Base-by-base conservation (phyloP, 2,113 vertebrate genomes). In the Pyrgilauda ruficollis region DNA sequence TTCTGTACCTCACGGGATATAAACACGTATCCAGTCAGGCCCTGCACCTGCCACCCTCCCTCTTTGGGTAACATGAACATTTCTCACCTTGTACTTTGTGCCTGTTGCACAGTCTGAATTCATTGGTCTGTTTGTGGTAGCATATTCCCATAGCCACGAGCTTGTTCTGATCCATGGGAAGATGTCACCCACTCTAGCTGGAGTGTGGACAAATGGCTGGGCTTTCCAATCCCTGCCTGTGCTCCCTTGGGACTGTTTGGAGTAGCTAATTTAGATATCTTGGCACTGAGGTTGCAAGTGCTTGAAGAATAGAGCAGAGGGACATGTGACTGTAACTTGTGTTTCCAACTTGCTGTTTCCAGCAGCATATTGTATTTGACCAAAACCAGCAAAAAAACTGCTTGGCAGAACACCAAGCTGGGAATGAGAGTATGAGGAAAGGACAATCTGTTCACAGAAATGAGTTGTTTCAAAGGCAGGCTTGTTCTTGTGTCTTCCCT, bases 351-450 rank as follows among this genome's bases (percentile, higher is more conserved):
- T 91, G 96, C 96, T 74, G 97, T 97, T 98, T 97, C 97, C 97
- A 84, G 91, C 96, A 94, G 97, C 97, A 97, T 96, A 95, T 94
- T 94, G 89, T 97, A 95, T 97, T 97, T 98, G 94, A 80, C 96
- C 96, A 95, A 87, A 97, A 96, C 69, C 86, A 97, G 93, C 83
- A 95, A 74, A 90, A 87, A 84, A 79, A 44, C 44, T 95, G 52
- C 90, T 95, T 98, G 98, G 98, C 98, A 1, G 98, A 95, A 98
- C 98, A 97, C 95, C 96, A 93, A 95, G 97, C 97, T 96, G 96
- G 90, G 83, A 84, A 93, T 89, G 94, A 97, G 97, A 97, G 95
- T 93, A 74, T 96, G 94, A 52, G 94, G 96, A 90, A 88, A 89
- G 96, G 92, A 97, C 87, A 37, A 69, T 70, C 95, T 93, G 97